Percentiles rank a stretch among this genome's conserved stretches.
Conservation (phyloP, 2,797 vertebrate genomes). For the Vultur gryphus region DNA sequence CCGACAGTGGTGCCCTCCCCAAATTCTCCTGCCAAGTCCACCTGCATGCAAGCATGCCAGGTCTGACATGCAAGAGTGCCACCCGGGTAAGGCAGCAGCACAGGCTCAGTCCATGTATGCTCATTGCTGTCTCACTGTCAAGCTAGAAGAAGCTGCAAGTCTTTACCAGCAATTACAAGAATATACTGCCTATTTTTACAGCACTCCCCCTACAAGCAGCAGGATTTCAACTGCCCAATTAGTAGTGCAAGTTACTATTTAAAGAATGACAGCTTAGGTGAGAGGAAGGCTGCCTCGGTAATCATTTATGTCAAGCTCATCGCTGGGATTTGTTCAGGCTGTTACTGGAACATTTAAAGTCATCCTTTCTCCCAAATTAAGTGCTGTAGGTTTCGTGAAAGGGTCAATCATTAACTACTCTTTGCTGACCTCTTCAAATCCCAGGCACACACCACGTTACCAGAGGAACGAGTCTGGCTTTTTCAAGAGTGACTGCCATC, state of each 20-base stretch:
- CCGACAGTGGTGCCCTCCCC: neutral
- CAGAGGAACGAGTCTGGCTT: slow-evolving; percentile 8
- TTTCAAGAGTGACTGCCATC: slow-evolving; percentile 18
- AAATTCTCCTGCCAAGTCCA: neutral
- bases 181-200: slow-evolving; percentile 36
- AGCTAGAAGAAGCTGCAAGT: neutral
- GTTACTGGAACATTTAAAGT: slow-evolving; percentile 11
- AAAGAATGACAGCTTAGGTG: slow-evolving; percentile 53
- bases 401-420: slow-evolving; percentile 63
- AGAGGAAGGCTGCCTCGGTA: slow-evolving; percentile 46
- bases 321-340: slow-evolving; percentile 42
- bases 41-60: neutral
- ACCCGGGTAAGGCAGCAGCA: neutral
- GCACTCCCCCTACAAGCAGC: neutral
- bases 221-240: slow-evolving; percentile 57
- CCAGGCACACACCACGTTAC: neutral
- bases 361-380: slow-evolving; percentile 35
- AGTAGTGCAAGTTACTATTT: slow-evolving; percentile 59
- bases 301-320: slow-evolving; percentile 51
- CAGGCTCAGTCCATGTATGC: fast-evolving
- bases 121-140: neutral
- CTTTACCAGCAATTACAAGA: slow-evolving; percentile 46
- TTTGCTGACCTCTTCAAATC: slow-evolving; percentile 33
- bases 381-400: neutral
- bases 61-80: neutral